Conservation (phyloP, 2,888 invertebrate species). For the Dasysyrphus albostriatus region DNA sequence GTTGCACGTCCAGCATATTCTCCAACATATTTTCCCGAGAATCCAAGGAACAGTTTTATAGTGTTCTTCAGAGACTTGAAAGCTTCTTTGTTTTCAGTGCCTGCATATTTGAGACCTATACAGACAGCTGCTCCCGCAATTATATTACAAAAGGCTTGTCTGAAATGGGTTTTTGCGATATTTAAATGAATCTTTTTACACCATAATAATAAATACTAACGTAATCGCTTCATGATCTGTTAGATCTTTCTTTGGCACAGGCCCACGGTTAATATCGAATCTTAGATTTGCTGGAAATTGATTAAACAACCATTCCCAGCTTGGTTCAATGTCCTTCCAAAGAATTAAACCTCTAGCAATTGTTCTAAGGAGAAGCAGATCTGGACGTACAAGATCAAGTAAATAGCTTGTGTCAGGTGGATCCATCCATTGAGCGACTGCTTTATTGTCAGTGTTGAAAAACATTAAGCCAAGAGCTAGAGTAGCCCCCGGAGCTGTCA, state of each 20-base stretch:
- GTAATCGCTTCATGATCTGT: conserved; percentile 97
- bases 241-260: conserved; percentile 86
- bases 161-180: conserved; percentile 81
- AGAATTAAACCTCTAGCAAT: conserved; percentile 93
- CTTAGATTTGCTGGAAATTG: conserved; percentile 92
- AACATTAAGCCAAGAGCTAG: conserved; percentile 97
- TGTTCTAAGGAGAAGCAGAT: conserved; percentile 92
- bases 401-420: conserved; percentile 95
- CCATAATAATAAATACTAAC: conserved; percentile 84
- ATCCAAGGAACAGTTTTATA: conserved; percentile 82
- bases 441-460: conserved; percentile 92
- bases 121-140: conserved; percentile 97
- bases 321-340: conserved; percentile 94
- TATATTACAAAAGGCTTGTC: conserved; percentile 98
- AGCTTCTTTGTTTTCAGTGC: conserved; percentile 93
- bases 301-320: conserved; percentile 92
- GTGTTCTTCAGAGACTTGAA: conserved; percentile 87
- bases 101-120: conserved; percentile 96
- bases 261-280: conserved; percentile 91
- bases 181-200: background rate
- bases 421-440: conserved; percentile 95
- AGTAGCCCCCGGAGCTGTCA: conserved; percentile 98
- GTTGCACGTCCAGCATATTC: conserved; percentile 96
- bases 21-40: conserved; percentile 88
- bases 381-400: conserved; percentile 95